phyloP scores from a whole-genome alignment of 2,113 vertebrate genomes.

The Paraplagusia blochii region DNA sequence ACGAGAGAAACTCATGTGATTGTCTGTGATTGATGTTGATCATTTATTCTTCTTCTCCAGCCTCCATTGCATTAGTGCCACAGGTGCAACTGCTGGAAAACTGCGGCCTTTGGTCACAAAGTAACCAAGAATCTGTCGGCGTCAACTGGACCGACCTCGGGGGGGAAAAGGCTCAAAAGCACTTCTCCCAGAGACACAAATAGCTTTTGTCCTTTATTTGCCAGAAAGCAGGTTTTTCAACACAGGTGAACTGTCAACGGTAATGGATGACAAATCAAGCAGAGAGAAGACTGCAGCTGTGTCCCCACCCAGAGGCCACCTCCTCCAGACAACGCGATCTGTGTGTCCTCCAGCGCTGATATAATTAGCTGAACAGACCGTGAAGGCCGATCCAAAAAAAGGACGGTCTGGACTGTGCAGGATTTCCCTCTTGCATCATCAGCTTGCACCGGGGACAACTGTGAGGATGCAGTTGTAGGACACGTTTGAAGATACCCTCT shows the following conservation, averaged over 20 bases:
- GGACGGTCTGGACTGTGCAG: not conserved
- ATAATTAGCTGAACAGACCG: not conserved
- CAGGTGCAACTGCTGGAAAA: slow-evolving; percentile 32
- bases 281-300: not conserved
- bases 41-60: slow-evolving; percentile 45
- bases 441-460: not conserved
- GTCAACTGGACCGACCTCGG: not conserved
- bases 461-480: too few relatives aligned
- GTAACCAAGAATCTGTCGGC: slow-evolving; percentile 36
- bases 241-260: not conserved
- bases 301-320: not conserved
- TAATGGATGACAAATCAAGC: not conserved
- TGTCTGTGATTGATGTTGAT: slow-evolving; percentile 44
- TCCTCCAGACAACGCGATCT: not conserved
- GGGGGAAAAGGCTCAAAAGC: not conserved
- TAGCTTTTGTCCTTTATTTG: not conserved
- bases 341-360: not conserved
- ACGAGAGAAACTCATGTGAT: slow-evolving; percentile 49
- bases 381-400: not conserved
- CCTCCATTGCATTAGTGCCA: slow-evolving; percentile 36
- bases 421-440: not conserved
- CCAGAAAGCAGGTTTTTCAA: not conserved
- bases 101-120: slow-evolving; percentile 42
- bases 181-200: not conserved
- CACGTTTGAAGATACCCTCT: too few relatives aligned